Base-by-base conservation (phyloP, 2,113 vertebrate species). In the Chauna torquata region DNA sequence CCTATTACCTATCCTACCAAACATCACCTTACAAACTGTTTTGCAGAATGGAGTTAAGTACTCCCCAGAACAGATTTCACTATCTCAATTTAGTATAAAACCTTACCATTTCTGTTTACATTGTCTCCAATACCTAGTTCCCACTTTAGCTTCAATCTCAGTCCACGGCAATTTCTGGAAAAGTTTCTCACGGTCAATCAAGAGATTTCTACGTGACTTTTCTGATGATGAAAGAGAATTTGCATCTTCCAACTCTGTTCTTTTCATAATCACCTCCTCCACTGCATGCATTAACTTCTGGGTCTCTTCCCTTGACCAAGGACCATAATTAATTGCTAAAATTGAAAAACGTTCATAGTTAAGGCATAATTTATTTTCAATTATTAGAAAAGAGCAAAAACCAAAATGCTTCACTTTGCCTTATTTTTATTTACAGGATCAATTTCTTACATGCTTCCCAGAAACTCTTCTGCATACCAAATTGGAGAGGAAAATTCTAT, bases 41-140 rank as follows among this genome's bases (percentile, higher is more conserved):
- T 23, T 32, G 52, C 47, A 54, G 25, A 81, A 66, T 4, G 5
- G 23, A 24, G 13, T 47, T 19, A n/a, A 71, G 62, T 4, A 38
- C 9, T 3, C 12, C 38, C 13, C 80, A 50, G 42, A 64, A 49
- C 10, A 65, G 64, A 19, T 34, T 52, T 80, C 12, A 8, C 24
- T 6, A 3, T 4, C 38, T 45, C 72, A 62, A 1, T 32, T 45
- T 16, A 50, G 24, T 19, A 34, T 15, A 74, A 79, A 78, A 50
- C 83, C 96, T 98, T 94, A 98, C 98, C 98, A 98, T 96, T 98
- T 98, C 94, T 97, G 97, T 97, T 98, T 98, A 76, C 98, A 98
- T 7, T 98, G 98, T 69, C 97, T 97, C 98, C 98, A 98, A 0
- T 97, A 97, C 8, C 98, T 97, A 74, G 97, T 98, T 16, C 97